Percentiles rank a stretch among this genome's conserved stretches.
phyloP scores from a whole-genome alignment of 2,113 vertebrate genomes.

The Pygoscelis adeliae region DNA sequence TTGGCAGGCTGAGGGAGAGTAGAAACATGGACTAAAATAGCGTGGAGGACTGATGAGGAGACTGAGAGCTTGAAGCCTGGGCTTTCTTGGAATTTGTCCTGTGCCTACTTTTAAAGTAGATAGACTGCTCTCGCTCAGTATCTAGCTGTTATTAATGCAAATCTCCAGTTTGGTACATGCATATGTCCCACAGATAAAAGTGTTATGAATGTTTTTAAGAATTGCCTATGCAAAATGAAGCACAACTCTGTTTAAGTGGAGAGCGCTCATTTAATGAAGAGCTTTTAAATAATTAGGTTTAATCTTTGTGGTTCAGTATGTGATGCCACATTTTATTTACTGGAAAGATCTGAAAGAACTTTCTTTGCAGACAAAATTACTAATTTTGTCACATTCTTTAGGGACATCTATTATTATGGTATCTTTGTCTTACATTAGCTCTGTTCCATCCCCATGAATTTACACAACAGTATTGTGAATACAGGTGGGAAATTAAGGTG shows the following conservation, averaged over 20 bases:
- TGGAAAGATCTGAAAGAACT: background rate
- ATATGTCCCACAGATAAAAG: background rate
- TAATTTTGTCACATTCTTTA: background rate
- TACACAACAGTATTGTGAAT: background rate
- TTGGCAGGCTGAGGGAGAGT: background rate
- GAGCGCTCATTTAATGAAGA: background rate
- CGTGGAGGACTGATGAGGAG: background rate
- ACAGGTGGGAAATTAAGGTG: background rate
- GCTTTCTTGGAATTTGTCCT: background rate
- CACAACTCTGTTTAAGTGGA: background rate
- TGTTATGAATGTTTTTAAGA: background rate
- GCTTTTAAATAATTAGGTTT: background rate
- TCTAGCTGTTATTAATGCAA: background rate
- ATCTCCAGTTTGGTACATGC: background rate
- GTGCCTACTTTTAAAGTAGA: background rate
- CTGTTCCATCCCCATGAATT: background rate
- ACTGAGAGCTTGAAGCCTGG: background rate
- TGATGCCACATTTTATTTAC: background rate
- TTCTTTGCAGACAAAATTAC: background rate
- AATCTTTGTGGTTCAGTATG: background rate
- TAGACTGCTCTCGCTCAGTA: background rate
- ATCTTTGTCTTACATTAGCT: background rate
- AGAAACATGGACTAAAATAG: background rate
- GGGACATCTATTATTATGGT: background rate
- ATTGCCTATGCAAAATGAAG: background rate